Base-by-base conservation (phyloP, 2,888 invertebrate species). In the Amiota communis region DNA sequence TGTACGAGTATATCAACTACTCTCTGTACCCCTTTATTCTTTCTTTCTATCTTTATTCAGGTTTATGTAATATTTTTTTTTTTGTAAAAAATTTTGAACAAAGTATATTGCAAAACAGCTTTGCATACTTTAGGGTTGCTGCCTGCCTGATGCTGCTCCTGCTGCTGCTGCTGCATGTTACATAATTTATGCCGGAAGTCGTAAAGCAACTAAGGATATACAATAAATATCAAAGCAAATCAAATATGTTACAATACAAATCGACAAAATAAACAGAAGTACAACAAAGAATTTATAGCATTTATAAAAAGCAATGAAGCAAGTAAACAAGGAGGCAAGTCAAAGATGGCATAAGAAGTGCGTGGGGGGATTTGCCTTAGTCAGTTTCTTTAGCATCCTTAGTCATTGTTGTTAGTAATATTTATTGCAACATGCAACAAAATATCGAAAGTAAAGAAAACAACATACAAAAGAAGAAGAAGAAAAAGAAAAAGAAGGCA, bases 361-460 rank as follows among this genome's bases (percentile, higher is more conserved):
- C 1, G 57, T 57, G 57, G 10, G 17, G 8, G 53, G 4, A n/a
- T 53, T 12, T 53, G 53, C 15, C n/a, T 53, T 8, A 51, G 23
- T 23, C 23, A 23, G 23, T 23, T 23, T 23, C 23, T 23, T 23
- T 23, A 23, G 23, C 23, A 2, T 23, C 15, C n/a, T 53, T 6
- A 51, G 53, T 51, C 76, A 36, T 53, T 20, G 68, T 68, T 74
- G 61, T 23, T 73, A 77, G 83, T 81, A 83, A 83, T 84, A 83
- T 83, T 83, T 83, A 83, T 83, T 83, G 78, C 84, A 78, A 78
- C 77, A 79, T 78, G 83, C 84, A 80, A 81, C 78, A 80, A 81
- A 71, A 77, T 73, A 70, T 72, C 71, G 56, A 81, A 78, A 79
- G 78, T 59, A 81, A 78, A 79, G 78, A 56, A 56, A 53, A 76